Evolutionary conservation across 2,113 vertebrate species (phyloP), one percentile per base, ranked within the genome.

Genomic region (Nothocercus julius): DNA sequence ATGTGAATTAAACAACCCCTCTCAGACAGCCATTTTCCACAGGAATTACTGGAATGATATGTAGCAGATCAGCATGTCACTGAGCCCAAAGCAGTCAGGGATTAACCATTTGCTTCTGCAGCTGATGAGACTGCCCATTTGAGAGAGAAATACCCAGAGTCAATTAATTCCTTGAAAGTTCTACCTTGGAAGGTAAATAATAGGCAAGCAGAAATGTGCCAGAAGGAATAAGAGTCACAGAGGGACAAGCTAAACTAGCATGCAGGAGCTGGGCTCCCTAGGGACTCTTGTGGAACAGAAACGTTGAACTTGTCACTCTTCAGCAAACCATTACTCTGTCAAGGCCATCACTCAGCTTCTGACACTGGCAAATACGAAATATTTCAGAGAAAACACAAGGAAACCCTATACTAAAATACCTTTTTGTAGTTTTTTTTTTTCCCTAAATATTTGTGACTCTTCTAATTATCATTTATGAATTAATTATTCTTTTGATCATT

Each of bases 61-160:
- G 34, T 36, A 68, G 59, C 0, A 0, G 53, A 38, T 24, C 54
- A 53, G 13, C 7, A 1, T 59, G 45, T 64, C 51, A 75, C 6
- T 1, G 42, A 63, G 47, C 32, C 89, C 73, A 2, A 38, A 27
- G 30, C 42, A 49, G 34, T 44, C 58, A 62, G 18, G 20, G 16
- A n/a, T 42, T 38, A 59, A 85, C 34, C 21, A 30, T 47, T 73
- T 81, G 54, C 38, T 30, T 73, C 54, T 54, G 34, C 51, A 58
- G 28, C 34, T 58, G 67, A 0, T 64, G 36, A 79, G 49, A 76
- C 20, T 14, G 14, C 58, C 44, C 11, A 5, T 63, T 32, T 17
- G 27, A 38, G 86, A 84, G 20, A 82, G 38, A 89, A 92, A 32
- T 34, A 75, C 24, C 34, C 7, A 25, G 16, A 40, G 27, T 59